Evolutionary conservation across 2,113 vertebrate species (phyloP).

Genomic region (Toxotes chatareus): DNA sequence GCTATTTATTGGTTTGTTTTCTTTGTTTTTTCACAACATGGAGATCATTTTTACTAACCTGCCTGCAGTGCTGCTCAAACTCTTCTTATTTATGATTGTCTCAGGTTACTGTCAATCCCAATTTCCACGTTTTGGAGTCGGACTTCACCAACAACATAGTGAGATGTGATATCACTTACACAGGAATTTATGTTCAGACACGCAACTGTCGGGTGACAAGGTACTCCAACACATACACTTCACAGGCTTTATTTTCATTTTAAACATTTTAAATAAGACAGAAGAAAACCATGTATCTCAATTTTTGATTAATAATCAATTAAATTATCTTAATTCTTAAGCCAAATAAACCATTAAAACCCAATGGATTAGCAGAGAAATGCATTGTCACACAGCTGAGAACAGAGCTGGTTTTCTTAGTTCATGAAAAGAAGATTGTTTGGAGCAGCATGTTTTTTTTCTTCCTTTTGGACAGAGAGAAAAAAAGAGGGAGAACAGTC

Average conservation of each 20-base stretch:
- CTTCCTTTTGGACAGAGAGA: background rate
- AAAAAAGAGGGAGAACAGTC: background rate
- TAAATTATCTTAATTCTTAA: background rate
- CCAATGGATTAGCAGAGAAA: background rate
- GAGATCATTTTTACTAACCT: background rate
- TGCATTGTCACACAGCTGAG: background rate
- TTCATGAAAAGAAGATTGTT: background rate
- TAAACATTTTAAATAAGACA: background rate
- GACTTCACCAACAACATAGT: conserved; percentile 89
- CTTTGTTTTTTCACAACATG: background rate
- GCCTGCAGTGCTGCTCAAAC: background rate
- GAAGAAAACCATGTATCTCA: background rate
- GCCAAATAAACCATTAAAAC: background rate
- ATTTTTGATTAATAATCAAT: background rate
- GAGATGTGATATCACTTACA: conserved; percentile 87
- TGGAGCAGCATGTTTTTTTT: background rate
- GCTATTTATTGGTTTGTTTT: background rate
- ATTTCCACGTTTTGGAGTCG: conserved; percentile 83
- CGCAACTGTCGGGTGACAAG: conserved; percentile 85
- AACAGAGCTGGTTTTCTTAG: too few species aligned
- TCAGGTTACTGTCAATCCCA: conserved; percentile 88
- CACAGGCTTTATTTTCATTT: background rate
- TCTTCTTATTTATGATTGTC: background rate
- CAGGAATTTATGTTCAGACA: conserved; percentile 85
- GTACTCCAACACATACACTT: conserved; percentile 54